Base-by-base conservation (phyloP, 2,888 invertebrate genomes). In the Carterocephalus palaemon region DNA sequence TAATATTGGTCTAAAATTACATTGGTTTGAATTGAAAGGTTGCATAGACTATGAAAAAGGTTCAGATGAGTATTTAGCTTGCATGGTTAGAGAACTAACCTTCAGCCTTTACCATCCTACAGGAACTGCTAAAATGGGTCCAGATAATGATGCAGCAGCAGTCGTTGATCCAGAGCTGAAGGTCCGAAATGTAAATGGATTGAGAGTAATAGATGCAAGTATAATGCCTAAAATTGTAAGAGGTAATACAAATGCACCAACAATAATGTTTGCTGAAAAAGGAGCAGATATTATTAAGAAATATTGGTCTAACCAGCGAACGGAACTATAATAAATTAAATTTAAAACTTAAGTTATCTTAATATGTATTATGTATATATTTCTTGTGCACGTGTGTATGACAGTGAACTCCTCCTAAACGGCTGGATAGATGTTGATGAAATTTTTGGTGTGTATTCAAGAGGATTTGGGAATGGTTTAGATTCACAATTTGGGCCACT, bases 31-130 rank as follows among this genome's bases (percentile, higher is more conserved):
- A 22, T 26, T 78, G 2, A 67, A 72, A n/a, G 65, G 67, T 1
- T 81, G 81, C 47, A 65, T 64, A 22, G 10, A 57, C 2, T 65
- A 61, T 23, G 53, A 65, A 1, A 63, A 64, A 38, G 39, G 45
- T 4, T 65, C 64, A 17, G 72, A 49, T 36, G 47, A 49, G n/a
- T 48, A 31, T 24, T 8, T 49, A 26, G 37, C 12, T 8, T 51
- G 51, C 19, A 29, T 46, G 17, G 36, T 45, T 2, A 47, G 38
- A 16, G 32, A 73, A 47, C 31, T 75, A 19, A 76, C 79, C 1
- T 68, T 75, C 48, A 74, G 80, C 0, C 89, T 93, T 24, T 94
- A 93, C 58, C 94, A 94, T 73, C 93, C 93, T 0, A 89, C 89
- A 1, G 89, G 93, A 34, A 89, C 90, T 1, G 82, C 82, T 0